phyloP scores from a whole-genome alignment of 30 jellyfish, hydroid and myxozoan genomes.

The Sanderia malayensis region DNA sequence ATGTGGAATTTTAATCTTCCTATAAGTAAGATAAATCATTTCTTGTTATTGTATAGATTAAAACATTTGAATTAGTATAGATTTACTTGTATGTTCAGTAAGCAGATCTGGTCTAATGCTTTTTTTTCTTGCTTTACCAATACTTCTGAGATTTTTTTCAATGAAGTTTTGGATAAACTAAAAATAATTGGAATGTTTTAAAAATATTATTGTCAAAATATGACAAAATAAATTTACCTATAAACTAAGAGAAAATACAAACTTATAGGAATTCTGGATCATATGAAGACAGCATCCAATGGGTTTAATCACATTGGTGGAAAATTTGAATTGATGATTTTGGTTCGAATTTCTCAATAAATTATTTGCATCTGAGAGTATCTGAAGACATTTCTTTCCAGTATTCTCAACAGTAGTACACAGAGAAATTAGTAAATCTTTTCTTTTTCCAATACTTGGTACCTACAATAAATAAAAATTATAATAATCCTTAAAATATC shows the following conservation, averaged over 20 bases:
- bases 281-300: not conserved
- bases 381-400: not conserved
- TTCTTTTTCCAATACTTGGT: not conserved
- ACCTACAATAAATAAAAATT: too few relatives aligned
- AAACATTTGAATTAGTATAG: too few relatives aligned
- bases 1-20: too few relatives aligned
- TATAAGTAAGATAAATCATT: too few relatives aligned
- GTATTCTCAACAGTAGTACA: not conserved
- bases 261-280: not conserved
- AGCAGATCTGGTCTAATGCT: not conserved
- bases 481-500: too few relatives aligned
- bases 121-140: not conserved
- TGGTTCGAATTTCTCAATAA: not conserved
- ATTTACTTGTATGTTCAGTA: not conserved
- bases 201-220: too few relatives aligned
- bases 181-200: too few relatives aligned
- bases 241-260: not conserved
- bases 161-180: not conserved
- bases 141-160: not conserved
- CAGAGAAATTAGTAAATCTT: not conserved
- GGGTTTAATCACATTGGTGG: not conserved
- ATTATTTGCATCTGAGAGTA: not conserved
- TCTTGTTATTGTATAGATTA: too few relatives aligned
- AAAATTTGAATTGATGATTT: too few relatives aligned
- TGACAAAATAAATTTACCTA: too few relatives aligned